Conservation (phyloP, 2,113 vertebrate genomes). For the Paracanthobrama guichenoti region DNA sequence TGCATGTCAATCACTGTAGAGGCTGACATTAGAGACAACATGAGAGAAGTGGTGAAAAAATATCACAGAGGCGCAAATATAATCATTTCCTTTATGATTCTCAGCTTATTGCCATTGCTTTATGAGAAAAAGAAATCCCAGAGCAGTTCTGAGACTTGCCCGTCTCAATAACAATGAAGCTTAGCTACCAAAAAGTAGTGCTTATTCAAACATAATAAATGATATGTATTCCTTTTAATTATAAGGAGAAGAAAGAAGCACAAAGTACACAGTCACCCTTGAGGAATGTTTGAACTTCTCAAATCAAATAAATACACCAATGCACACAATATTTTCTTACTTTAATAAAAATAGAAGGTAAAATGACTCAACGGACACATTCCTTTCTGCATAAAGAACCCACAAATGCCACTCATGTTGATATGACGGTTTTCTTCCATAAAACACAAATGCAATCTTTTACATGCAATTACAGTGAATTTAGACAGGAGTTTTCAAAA, state of each 20-base stretch:
- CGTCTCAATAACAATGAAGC: constrained; percentile 49
- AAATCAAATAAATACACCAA: constrained; percentile 52
- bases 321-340: constrained; percentile 40
- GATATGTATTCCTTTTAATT: constrained; percentile 55
- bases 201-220: constrained; percentile 56
- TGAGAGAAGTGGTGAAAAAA: constrained; percentile 41
- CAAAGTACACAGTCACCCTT: constrained; percentile 34
- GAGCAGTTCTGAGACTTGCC: constrained; percentile 31
- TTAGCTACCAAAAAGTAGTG: constrained; percentile 38
- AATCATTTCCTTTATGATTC: constrained; percentile 54
- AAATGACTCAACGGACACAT: constrained; percentile 47
- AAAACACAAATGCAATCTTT: too few relatives aligned
- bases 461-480: too few relatives aligned
- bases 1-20: constrained; percentile 54
- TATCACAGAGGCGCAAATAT: constrained; percentile 45
- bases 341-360: constrained; percentile 57
- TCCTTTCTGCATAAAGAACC: constrained; percentile 37
- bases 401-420: background rate
- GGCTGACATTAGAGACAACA: constrained; percentile 51
- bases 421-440: background rate
- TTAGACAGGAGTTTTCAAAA: too few relatives aligned
- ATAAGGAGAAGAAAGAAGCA: constrained; percentile 38
- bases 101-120: constrained; percentile 38
- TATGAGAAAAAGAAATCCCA: constrained; percentile 48
- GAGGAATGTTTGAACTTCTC: constrained; percentile 53